phyloP scores from a whole-genome alignment of 2,888 invertebrate species.

The Pomacea canaliculata region DNA sequence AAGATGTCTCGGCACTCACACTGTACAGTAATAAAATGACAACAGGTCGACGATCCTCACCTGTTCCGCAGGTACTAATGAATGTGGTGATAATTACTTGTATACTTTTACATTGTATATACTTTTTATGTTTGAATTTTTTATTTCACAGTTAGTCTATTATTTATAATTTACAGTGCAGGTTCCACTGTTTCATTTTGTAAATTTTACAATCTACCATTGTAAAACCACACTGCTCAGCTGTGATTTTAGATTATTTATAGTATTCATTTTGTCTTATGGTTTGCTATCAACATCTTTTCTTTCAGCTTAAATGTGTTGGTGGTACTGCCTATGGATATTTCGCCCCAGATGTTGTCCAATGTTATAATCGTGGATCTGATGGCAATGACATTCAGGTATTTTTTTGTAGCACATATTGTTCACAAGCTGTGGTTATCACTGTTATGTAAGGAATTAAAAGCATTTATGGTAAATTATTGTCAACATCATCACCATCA shows the following conservation, averaged over 20 bases:
- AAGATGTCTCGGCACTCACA: slow-evolving; percentile 59
- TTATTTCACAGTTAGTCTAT: too few species aligned
- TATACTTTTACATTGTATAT: too few species aligned
- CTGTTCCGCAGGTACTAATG: slow-evolving; percentile 63
- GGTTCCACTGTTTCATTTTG: too few species aligned
- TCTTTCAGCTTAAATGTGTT: slow-evolving; percentile 70
- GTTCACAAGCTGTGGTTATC: neutral
- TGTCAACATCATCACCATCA: too few species aligned
- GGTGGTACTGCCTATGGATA: slow-evolving; percentile 72
- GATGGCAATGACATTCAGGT: slow-evolving; percentile 74
- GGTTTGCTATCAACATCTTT: too few species aligned
- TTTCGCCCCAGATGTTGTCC: slow-evolving; percentile 71
- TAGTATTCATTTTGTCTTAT: too few species aligned
- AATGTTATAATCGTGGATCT: slow-evolving; percentile 74
- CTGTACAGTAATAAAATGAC: slow-evolving; percentile 60
- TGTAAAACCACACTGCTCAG: too few species aligned
- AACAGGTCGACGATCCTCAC: slow-evolving; percentile 55
- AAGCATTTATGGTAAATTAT: too few species aligned
- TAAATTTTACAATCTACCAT: too few species aligned
- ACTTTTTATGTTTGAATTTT: too few species aligned
- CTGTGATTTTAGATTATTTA: too few species aligned
- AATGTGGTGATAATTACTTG: neutral
- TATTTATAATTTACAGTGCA: too few species aligned
- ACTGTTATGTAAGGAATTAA: neutral
- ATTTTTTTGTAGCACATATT: slow-evolving; percentile 1